Evolutionary conservation across 1,140 invertebrate species (phyloP), one percentile per base, ranked within the genome.

Genomic region (Drosophila simulans): DNA sequence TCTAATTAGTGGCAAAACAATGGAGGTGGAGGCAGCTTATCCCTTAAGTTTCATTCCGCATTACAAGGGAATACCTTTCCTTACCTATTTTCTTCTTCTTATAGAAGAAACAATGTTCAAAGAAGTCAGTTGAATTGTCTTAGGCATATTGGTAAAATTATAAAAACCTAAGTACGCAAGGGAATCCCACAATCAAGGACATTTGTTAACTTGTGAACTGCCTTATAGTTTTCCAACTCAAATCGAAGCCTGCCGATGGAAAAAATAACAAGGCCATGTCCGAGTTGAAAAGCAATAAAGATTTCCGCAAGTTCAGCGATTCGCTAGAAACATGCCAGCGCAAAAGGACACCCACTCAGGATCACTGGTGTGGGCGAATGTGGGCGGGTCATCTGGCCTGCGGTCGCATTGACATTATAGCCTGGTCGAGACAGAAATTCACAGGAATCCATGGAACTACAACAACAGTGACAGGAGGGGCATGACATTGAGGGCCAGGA

Each of bases 291-390:
- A 79, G 79, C 80, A 89, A 88, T 70, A 84, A 80, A 76, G 60
- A 84, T 89, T 89, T 88, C 49, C 77, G 80, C 64, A 77, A 68
- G 64, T 71, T 80, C 84, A 80, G 84, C 80, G 64, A 74, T 79
- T 73, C 52, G 43, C 63, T 55, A 43, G 59, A 40, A 58, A 43
- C 56, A 75, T 54, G 51, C 53, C 59, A 43, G 35, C 34, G 43
- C 43, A 43, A 59, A 39, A 45, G 64, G 34, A 37, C 39, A 31
- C 42, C 34, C 34, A 17, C 31, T 31, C 45, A 31, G 53, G 54
- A 42, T 8, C 17, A 12, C 20, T 2, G 20, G 20, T 22, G 20
- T 22, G 42, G 43, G 4, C 40, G 7, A 22, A 12, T 45, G 46
- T 45, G 46, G 27, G 56, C 15, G 48, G 59, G 37, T 68, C 59